A percentile compares a stretch with the other conserved stretches of the same genome.
These are phyloP conservation scores for Propithecus perrieri DNA, from an alignment of 2,797 vertebrate genomes.

Conservation along the genomic window DNA sequence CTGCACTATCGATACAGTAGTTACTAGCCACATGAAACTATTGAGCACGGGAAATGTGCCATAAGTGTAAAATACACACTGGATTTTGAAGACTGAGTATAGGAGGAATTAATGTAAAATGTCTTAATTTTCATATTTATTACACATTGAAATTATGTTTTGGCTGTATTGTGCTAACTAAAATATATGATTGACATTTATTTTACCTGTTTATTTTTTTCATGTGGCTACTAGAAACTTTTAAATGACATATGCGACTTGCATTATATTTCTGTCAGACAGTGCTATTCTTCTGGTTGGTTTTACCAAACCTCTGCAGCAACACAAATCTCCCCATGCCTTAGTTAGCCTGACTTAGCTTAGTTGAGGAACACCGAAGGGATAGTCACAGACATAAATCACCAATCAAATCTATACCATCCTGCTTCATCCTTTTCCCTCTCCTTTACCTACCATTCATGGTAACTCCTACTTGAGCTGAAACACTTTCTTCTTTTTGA, in stretches of 20 bases:
- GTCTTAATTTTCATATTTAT: not conserved
- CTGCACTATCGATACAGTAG: not conserved
- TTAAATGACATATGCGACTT: not conserved
- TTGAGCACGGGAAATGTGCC: not conserved
- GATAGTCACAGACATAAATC: not conserved
- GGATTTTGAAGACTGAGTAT: not conserved
- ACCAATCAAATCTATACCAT: not conserved
- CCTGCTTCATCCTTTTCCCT: not conserved
- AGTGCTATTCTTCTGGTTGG: not conserved
- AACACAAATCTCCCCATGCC: not conserved
- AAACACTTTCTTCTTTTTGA: constrained; percentile 27
- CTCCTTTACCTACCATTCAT: not conserved
- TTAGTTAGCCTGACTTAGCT: not conserved
- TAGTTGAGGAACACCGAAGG: not conserved
- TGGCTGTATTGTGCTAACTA: not conserved
- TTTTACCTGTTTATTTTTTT: not conserved
- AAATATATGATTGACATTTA: constrained; percentile 33
- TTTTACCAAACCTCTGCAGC: constrained; percentile 2
- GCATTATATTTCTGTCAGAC: not conserved
- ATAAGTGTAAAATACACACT: not conserved
- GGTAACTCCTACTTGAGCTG: not conserved
- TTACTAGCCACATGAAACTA: not conserved
- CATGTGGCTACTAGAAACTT: not conserved
- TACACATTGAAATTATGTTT: not conserved
- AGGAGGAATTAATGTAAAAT: not conserved